Base-by-base conservation (phyloP, 2,797 vertebrate genomes). In the Cuculus canorus region DNA sequence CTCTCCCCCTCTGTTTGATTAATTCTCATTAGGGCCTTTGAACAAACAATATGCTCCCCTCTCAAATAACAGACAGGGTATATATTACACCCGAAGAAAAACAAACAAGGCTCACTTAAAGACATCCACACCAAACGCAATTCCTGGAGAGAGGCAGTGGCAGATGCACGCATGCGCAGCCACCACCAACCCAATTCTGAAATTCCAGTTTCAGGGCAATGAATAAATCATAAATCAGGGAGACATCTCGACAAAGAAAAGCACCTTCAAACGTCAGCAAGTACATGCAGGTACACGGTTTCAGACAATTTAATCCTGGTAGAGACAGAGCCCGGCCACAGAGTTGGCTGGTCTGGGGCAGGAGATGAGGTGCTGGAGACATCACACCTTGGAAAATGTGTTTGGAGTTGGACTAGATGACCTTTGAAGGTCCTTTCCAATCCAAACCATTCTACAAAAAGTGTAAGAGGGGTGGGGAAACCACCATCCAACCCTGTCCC, bases 1-100 rank as follows among this genome's bases (percentile, higher is more conserved):
- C 60, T 68, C 43, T 86, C 69, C 50, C 71, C 17, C 63, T 63
- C 47, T 13, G 1, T 66, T 54, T n/a, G 77, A 94, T 95, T 95
- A 94, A 94, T 95, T 96, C 97, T 97, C 97, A 97, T 97, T 97
- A 97, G 94, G 84, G 94, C 92, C 94, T 95, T 96, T 96, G 96
- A 94, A 86, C 96, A 97, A 97, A 97, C 96, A 98, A 95, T 96
- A 96, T 83, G 91, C 87, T 97, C 92, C 35, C 96, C 93, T 97
- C 96, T 97, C 96, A 83, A 96, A 91, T 97, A 97, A 95, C 92
- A 95, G 78, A 28, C 89, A 90, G 93, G 96, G 95, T 96, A 96
- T 97, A 96, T 91, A 96, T 77, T 96, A 96, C 72, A 35, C 90
- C 61, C 89, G 92, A 98, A 97, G 83, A 75, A 97, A 98, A 97